Evolutionary conservation across 1,140 invertebrate species (phyloP).

Genomic region (Tigriopus japonicus): DNA sequence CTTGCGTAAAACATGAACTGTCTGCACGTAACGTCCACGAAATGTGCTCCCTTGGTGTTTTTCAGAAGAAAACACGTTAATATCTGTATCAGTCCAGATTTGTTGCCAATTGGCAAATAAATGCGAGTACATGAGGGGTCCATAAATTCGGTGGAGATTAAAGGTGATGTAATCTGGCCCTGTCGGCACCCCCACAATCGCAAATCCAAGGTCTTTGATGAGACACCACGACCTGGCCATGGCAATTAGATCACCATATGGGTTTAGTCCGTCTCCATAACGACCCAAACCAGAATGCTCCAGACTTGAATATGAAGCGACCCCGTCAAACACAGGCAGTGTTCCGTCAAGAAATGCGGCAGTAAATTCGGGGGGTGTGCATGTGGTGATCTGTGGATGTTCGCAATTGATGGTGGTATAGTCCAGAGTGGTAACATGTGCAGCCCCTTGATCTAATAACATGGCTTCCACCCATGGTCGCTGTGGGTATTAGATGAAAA

Average conservation of each 20-base stretch:
- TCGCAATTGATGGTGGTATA: background rate
- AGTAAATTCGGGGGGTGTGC: background rate
- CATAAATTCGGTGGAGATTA: background rate
- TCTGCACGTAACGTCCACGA: no score
- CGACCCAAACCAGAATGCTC: conserved; percentile 8
- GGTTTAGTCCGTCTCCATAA: conserved; percentile 3
- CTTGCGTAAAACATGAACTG: no score
- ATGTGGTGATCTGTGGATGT: background rate
- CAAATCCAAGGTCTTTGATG: background rate
- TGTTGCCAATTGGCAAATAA: conserved; percentile 5
- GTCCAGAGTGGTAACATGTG: background rate
- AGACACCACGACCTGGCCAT: conserved; percentile 5
- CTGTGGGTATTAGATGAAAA: no score
- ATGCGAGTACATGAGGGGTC: conserved; percentile 1
- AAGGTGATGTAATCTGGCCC: background rate
- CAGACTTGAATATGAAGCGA: background rate
- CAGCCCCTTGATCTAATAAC: background rate
- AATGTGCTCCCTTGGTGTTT: no score
- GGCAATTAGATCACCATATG: background rate
- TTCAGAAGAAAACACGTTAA: background rate
- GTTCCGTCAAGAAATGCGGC: background rate
- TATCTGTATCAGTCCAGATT: background rate
- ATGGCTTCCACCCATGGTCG: background rate
- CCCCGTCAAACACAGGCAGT: background rate
- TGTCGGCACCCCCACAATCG: conserved; percentile 7